Conservation (phyloP, 2,113 vertebrate genomes). For the Myrmecophaga tridactyla region DNA sequence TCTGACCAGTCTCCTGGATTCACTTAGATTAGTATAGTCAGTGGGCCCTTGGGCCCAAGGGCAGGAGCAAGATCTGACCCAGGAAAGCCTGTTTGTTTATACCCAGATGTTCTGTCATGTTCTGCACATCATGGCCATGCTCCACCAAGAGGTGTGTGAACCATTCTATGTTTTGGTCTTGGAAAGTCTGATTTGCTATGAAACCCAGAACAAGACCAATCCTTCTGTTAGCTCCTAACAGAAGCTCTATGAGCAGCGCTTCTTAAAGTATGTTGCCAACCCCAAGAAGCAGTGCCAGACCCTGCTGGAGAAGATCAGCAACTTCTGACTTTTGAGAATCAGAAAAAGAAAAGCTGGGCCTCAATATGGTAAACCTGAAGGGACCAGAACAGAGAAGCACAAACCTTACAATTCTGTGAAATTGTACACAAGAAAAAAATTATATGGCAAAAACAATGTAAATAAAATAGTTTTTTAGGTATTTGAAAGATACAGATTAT, state of each 20-base stretch:
- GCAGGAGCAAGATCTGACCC: constrained; percentile 53
- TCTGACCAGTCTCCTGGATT: constrained; percentile 84
- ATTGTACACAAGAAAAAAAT: neutral
- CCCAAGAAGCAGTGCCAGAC: constrained; percentile 86
- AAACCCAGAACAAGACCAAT: constrained; percentile 83
- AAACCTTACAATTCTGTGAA: neutral
- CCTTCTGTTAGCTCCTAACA: constrained; percentile 79
- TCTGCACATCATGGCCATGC: constrained; percentile 95
- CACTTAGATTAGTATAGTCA: constrained; percentile 74
- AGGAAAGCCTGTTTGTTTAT: constrained; percentile 91
- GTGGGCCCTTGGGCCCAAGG: neutral
- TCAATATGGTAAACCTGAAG: neutral
- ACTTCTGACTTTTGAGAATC: constrained; percentile 78
- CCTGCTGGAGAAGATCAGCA: constrained; percentile 93
- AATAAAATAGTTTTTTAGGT: constrained; percentile 54
- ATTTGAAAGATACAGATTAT: constrained; percentile 57
- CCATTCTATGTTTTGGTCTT: constrained; percentile 88
- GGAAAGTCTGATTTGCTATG: constrained; percentile 91
- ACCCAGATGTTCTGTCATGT: constrained; percentile 95
- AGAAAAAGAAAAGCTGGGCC: neutral
- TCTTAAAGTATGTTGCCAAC: constrained; percentile 88
- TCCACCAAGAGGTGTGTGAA: constrained; percentile 84
- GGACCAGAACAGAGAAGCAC: neutral
- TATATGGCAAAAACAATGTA: constrained; percentile 12
- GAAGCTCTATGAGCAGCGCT: constrained; percentile 89